Percentiles rank a stretch among this genome's conserved stretches.
Conservation (phyloP, 2,797 vertebrate genomes). For the Xyrichtys novacula region DNA sequence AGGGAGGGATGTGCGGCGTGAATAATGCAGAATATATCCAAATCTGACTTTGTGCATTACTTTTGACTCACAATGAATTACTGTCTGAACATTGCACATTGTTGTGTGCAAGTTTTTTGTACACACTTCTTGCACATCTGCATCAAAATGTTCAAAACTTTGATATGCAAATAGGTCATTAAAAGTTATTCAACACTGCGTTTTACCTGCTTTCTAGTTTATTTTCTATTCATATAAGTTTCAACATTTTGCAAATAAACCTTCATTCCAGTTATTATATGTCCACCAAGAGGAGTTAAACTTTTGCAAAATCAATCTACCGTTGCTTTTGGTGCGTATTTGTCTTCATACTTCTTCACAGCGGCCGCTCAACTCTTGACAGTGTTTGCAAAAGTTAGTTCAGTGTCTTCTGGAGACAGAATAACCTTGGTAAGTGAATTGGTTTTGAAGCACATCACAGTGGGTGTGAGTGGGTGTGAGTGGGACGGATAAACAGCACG, state of each 20-base stretch:
- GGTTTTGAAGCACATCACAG: conserved; percentile 21
- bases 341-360: neutral
- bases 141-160: too few relatives aligned
- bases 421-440: conserved; percentile 52
- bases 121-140: neutral
- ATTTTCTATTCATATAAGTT: too few relatives aligned
- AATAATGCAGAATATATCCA: conserved; percentile 29
- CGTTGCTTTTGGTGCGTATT: neutral
- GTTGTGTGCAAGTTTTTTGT: neutral
- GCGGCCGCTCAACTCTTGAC: neutral
- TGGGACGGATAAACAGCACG: conserved; percentile 30
- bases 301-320: neutral
- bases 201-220: too few relatives aligned
- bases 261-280: neutral
- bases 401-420: conserved; percentile 20
- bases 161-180: too few relatives aligned
- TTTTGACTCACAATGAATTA: neutral
- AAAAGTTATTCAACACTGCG: too few relatives aligned
- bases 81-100: neutral
- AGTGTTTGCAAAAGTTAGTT: conserved; percentile 3
- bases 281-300: neutral
- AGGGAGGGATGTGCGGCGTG: conserved; percentile 22
- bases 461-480: conserved; percentile 43
- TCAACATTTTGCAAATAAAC: too few relatives aligned
- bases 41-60: neutral